These are phyloP conservation scores for Cromileptes altivelis DNA, from an alignment of 2,113 vertebrate genomes.

Conservation along the genomic window DNA sequence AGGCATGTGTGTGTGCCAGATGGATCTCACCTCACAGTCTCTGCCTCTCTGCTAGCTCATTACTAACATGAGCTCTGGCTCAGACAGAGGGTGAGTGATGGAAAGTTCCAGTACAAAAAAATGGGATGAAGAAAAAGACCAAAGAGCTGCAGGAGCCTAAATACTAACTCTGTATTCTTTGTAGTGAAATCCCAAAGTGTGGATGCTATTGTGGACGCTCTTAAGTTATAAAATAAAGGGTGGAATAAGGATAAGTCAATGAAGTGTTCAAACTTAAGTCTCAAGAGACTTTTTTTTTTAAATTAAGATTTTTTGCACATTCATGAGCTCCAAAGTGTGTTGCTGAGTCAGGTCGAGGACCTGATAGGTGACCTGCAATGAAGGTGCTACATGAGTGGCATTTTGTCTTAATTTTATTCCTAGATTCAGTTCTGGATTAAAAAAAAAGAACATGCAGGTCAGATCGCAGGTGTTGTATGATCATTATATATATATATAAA, in stretches of 20 bases:
- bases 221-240: neutral
- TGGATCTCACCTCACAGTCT: slow-evolving; percentile 81
- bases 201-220: neutral
- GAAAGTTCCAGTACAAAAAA: slow-evolving; percentile 58
- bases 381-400: too few relatives aligned
- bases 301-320: neutral
- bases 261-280: neutral
- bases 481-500: too few relatives aligned
- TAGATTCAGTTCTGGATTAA: too few relatives aligned
- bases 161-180: neutral
- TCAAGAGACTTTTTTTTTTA: neutral
- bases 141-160: slow-evolving; percentile 25
- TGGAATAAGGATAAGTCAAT: neutral
- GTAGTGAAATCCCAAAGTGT: neutral
- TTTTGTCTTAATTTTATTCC: too few relatives aligned
- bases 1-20: slow-evolving; percentile 67
- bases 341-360: too few relatives aligned
- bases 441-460: too few relatives aligned
- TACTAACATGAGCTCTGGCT: slow-evolving; percentile 80
- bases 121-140: slow-evolving; percentile 48
- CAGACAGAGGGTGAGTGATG: slow-evolving; percentile 64
- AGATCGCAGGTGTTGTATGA: too few relatives aligned
- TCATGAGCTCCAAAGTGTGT: neutral
- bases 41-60: slow-evolving; percentile 78
- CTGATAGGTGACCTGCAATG: too few relatives aligned